These are phyloP conservation scores for Polietes domitor DNA, from an alignment of 2,888 invertebrate genomes.

Conservation along the genomic window DNA sequence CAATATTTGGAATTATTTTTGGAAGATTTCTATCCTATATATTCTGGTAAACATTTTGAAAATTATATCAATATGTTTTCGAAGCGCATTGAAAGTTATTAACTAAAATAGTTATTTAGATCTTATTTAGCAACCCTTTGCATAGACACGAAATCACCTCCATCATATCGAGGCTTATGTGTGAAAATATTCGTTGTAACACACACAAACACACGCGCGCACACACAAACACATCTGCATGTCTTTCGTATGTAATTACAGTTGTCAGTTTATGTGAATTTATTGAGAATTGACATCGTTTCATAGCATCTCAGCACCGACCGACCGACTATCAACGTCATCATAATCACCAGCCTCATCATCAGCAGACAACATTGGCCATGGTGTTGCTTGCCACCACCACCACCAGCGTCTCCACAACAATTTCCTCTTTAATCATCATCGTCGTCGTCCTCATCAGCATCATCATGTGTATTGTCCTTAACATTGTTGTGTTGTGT, in stretches of 20 bases:
- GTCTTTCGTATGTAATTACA: conserved; percentile 56
- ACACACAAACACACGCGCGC: too few relatives aligned
- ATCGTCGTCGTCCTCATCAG: neutral
- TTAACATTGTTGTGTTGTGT: conserved; percentile 21
- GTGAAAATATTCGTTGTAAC: too few relatives aligned
- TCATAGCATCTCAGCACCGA: conserved; percentile 26
- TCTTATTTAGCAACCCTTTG: neutral
- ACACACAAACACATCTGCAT: conserved; percentile 2
- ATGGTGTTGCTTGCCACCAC: neutral
- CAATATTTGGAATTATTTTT: too few relatives aligned
- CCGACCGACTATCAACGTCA: conserved; percentile 24
- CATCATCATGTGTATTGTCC: conserved; percentile 18
- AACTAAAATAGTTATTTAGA: too few relatives aligned
- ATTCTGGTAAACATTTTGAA: too few relatives aligned
- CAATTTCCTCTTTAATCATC: conserved; percentile 16
- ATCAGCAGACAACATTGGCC: neutral
- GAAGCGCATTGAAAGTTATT: too few relatives aligned
- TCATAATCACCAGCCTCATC: conserved; percentile 42
- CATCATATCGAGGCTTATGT: too few relatives aligned
- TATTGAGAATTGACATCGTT: conserved; percentile 63
- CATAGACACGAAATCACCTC: too few relatives aligned
- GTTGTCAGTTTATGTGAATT: conserved; percentile 65
- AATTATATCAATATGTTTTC: too few relatives aligned
- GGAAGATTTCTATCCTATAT: too few relatives aligned
- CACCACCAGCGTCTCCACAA: neutral